These are phyloP conservation scores for Pyrgilauda ruficollis DNA, from an alignment of 2,113 vertebrate genomes.

Conservation along the genomic window DNA sequence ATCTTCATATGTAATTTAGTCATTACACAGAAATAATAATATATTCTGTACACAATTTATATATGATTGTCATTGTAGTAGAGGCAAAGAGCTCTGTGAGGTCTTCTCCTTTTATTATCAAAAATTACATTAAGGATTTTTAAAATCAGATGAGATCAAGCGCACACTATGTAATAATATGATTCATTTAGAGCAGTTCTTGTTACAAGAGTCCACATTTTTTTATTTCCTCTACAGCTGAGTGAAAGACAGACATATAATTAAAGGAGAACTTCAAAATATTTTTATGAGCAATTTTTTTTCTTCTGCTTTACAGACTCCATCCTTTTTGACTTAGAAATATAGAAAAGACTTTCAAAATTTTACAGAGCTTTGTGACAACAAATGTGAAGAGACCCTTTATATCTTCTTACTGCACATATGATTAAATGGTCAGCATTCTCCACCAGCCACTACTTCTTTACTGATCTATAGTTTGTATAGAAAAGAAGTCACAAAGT, in stretches of 20 bases:
- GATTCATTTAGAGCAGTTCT: neutral
- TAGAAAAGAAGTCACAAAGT: neutral
- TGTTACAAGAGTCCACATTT: neutral
- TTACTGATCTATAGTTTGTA: neutral
- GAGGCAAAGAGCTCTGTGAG: neutral
- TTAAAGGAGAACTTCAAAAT: neutral
- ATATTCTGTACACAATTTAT: neutral
- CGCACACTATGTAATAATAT: neutral
- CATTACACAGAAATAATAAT: neutral
- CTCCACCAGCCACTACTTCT: neutral
- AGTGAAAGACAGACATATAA: neutral
- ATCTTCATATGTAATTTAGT: neutral
- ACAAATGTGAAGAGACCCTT: neutral
- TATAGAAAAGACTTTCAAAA: neutral
- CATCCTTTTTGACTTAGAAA: neutral
- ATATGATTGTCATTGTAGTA: neutral
- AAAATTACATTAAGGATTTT: neutral
- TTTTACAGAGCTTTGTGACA: neutral
- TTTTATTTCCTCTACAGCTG: neutral
- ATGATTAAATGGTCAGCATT: neutral
- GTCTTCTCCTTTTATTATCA: neutral
- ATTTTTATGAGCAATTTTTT: neutral
- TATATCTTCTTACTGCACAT: neutral
- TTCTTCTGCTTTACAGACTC: neutral
- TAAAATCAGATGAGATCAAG: neutral